A percentile compares a stretch with the other conserved stretches of the same genome.
phyloP scores from a whole-genome alignment of 2,113 vertebrate species.

The Microtus ochrogaster region DNA sequence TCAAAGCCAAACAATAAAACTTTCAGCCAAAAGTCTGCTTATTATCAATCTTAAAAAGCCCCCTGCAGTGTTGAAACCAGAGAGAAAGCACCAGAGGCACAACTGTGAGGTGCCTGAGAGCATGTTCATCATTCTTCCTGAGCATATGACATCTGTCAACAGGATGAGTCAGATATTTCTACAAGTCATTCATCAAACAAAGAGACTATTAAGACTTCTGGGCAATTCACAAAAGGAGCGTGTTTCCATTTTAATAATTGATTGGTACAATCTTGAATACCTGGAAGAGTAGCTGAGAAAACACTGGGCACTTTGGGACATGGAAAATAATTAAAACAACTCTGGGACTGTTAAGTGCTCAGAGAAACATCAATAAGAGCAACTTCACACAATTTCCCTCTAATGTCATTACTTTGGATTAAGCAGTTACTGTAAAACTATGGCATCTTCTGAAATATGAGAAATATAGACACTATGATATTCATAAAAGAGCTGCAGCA shows the following conservation, averaged over 20 bases:
- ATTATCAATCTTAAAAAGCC: slow-evolving; percentile 32
- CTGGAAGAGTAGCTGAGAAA: slow-evolving; percentile 45
- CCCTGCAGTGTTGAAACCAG: neutral
- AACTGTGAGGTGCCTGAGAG: neutral
- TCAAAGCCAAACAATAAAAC: slow-evolving; percentile 52
- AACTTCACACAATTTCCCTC: slow-evolving; percentile 39
- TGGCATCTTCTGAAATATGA: slow-evolving; percentile 41
- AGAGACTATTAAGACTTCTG: slow-evolving; percentile 63
- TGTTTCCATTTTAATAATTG: slow-evolving; percentile 65
- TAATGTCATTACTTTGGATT: slow-evolving; percentile 62
- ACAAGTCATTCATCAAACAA: slow-evolving; percentile 62
- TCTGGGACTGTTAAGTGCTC: slow-evolving; percentile 40
- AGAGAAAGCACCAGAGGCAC: neutral
- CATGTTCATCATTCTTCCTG: neutral
- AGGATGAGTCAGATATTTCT: slow-evolving; percentile 60
- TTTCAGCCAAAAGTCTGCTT: neutral
- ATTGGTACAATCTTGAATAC: slow-evolving; percentile 57
- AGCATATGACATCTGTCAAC: slow-evolving; percentile 27
- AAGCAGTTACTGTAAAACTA: slow-evolving; percentile 59
- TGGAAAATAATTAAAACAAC: slow-evolving; percentile 67
- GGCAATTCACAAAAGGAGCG: slow-evolving; percentile 51
- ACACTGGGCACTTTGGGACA: slow-evolving; percentile 29
- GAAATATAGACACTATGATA: neutral
- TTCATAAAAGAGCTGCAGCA: slow-evolving; percentile 19
- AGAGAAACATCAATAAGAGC: slow-evolving; percentile 34